Conservation (phyloP, 2,797 vertebrate species). For the Neopelma chrysocephalum region DNA sequence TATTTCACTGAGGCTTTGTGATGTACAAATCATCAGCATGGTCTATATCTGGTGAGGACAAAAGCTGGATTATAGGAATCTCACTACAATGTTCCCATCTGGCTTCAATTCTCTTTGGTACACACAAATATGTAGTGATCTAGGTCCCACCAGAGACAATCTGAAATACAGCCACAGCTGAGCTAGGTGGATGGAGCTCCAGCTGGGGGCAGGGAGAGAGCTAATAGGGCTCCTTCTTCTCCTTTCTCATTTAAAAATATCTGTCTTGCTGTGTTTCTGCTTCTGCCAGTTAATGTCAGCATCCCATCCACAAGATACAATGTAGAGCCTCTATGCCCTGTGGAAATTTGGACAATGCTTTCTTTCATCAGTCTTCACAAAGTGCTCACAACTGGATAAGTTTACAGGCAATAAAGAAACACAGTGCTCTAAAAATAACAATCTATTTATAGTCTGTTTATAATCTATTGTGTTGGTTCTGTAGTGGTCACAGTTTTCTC, state of each 20-base stretch:
- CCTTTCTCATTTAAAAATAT: slow-evolving; percentile 12
- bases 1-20: background rate
- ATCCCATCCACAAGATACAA: background rate
- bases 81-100: background rate
- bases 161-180: background rate
- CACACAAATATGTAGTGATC: background rate
- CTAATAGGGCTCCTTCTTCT: background rate
- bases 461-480: background rate
- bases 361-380: slow-evolving; percentile 27
- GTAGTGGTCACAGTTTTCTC: background rate
- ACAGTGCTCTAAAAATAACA: slow-evolving; percentile 53
- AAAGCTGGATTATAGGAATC: slow-evolving; percentile 1
- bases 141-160: background rate
- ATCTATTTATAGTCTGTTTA: slow-evolving; percentile 33
- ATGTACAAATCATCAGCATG: background rate
- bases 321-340: slow-evolving; percentile 4
- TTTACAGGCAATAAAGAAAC: slow-evolving; percentile 51
- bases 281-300: slow-evolving; percentile 16
- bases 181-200: background rate
- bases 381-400: slow-evolving; percentile 41
- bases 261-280: background rate
- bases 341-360: slow-evolving; percentile 34
- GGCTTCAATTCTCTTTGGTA: background rate
- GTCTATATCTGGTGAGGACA: background rate
- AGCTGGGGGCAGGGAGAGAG: background rate